Evolutionary conservation across 2,888 invertebrate species (phyloP), one percentile per base, ranked within the genome.

Genomic region (Leucophenga maculata): DNA sequence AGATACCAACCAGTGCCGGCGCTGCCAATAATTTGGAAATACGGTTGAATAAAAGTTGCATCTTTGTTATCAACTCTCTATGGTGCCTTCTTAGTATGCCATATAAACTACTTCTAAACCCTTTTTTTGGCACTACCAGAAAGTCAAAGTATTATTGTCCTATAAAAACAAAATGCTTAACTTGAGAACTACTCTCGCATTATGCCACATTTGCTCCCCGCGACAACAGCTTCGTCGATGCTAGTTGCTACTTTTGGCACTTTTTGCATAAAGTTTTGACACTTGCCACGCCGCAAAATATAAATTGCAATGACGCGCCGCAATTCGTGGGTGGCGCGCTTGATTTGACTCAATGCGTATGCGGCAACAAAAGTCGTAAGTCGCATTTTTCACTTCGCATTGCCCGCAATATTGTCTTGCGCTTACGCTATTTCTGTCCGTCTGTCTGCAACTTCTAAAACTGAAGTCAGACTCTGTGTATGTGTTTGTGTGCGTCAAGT

Each of bases 331-430:
- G 14, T 55, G 55, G 14, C n/a, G 48, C 16, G 18, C 26, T 26
- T 55, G 22, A 55, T 55, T 18, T 57, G 57, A n/a, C 39, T 6
- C 39, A 11, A 39, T 31, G 54, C 55, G 66, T 55, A 60, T 50
- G 74, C 60, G 69, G 74, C 75, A 77, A 74, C 75, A 77, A 80
- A 82, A 74, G 73, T 80, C 76, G 65, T 76, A 78, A 80, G 75
- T 77, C 76, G 77, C 82, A 84, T 84, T 82, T 84, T 82, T 82
- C 80, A 72, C 66, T 39, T 39, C n/a, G n/a, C n/a, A 11, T 9
- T 39, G 39, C 39, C 31, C 31, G n/a, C 54, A 54, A 54, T 54
- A 54, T 54, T 18, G 4, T 54, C 18, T 6, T 11, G 20, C 20
- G 16, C 20, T 18, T 39, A 6, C 39, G 3, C 39, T 39, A 39